Percentiles rank a stretch among this genome's conserved stretches.
These are phyloP conservation scores for Apoda limacodes DNA, from an alignment of 2,888 invertebrate species.

Conservation along the genomic window DNA sequence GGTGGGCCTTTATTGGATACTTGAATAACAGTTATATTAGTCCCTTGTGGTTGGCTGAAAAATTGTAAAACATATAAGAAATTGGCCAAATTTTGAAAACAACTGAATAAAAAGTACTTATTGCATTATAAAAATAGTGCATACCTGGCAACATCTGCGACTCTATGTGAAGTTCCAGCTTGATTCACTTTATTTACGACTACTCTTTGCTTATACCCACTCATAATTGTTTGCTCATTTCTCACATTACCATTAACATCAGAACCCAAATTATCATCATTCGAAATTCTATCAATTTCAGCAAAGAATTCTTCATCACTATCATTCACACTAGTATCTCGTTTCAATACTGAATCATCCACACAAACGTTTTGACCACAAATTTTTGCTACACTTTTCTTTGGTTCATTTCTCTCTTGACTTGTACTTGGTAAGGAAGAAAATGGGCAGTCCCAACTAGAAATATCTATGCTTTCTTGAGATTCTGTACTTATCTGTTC, in stretches of 20 bases:
- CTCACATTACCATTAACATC: too few species aligned
- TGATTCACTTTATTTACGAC: slow-evolving; percentile 31
- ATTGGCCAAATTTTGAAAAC: too few species aligned
- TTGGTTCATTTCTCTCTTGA: slow-evolving; percentile 26
- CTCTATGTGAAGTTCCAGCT: slow-evolving; percentile 7
- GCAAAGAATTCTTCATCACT: slow-evolving; percentile 51
- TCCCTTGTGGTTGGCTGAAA: slow-evolving; percentile 35
- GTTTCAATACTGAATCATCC: slow-evolving; percentile 50
- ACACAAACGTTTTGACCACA: slow-evolving; percentile 63
- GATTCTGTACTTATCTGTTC: background rate
- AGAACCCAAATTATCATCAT: too few species aligned
- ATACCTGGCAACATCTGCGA: slow-evolving; percentile 3
- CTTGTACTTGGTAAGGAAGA: slow-evolving; percentile 39
- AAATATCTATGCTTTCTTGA: slow-evolving; percentile 35
- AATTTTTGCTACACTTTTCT: slow-evolving; percentile 45
- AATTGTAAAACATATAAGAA: too few species aligned
- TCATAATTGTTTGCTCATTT: too few species aligned
- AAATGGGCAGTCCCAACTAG: slow-evolving; percentile 37
- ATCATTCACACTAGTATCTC: slow-evolving; percentile 21
- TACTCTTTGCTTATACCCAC: slow-evolving; percentile 34
- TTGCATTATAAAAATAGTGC: too few species aligned
- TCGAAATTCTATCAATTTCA: slow-evolving; percentile 39
- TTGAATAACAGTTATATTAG: slow-evolving; percentile 72
- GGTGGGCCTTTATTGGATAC: slow-evolving; percentile 64
- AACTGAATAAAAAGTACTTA: too few species aligned